A percentile compares a stretch with the other conserved stretches of the same genome.
phyloP scores from a whole-genome alignment of 2,113 vertebrate genomes.

The Prinia subflava region DNA sequence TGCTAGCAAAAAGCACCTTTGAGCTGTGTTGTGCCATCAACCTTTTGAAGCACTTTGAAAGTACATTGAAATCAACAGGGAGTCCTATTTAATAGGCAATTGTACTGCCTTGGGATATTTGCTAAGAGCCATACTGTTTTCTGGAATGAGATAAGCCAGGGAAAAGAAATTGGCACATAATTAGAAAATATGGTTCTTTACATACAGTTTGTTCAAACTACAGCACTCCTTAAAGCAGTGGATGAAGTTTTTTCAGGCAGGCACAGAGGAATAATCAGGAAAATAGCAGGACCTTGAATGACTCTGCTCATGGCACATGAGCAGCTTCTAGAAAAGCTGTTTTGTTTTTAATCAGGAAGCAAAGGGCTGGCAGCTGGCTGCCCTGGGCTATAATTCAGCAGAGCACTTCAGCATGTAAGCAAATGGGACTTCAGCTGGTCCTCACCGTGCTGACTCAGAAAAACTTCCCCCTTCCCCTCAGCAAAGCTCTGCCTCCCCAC shows the following conservation, averaged over 20 bases:
- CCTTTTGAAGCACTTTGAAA: background rate
- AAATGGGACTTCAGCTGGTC: background rate
- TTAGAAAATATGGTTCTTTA: background rate
- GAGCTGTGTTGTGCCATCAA: background rate
- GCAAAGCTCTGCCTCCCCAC: background rate
- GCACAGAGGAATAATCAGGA: background rate
- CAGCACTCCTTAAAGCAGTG: background rate
- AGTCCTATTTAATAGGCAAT: background rate
- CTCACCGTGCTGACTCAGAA: background rate
- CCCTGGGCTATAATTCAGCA: background rate
- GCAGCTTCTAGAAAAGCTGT: background rate
- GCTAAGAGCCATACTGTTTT: background rate
- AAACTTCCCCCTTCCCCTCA: background rate
- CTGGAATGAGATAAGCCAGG: background rate
- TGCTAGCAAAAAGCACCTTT: background rate
- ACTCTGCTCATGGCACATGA: background rate
- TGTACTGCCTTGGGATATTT: background rate
- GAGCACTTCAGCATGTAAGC: background rate
- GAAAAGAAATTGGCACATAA: background rate
- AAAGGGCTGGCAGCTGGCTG: slow-evolving; percentile 22
- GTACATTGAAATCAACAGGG: background rate
- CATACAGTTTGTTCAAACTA: background rate
- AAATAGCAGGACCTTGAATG: background rate
- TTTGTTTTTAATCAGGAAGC: slow-evolving; percentile 8
- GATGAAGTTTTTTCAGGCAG: background rate